phyloP scores from a whole-genome alignment of 2,797 vertebrate genomes.

The Crax fasciolata region DNA sequence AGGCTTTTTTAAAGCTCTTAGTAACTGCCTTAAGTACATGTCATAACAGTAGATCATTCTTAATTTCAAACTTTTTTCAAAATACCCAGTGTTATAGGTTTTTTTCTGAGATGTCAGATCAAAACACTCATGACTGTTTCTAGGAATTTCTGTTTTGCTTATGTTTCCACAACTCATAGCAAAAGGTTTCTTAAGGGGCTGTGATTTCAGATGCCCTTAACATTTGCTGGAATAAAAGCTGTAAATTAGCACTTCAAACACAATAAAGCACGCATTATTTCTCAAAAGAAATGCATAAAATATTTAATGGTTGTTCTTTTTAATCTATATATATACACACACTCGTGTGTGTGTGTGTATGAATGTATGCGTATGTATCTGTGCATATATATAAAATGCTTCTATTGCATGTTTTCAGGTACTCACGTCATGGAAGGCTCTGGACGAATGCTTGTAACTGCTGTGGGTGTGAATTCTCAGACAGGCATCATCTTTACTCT shows the following conservation, averaged over 20 bases:
- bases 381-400: not conserved
- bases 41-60: not conserved
- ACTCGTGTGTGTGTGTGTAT: not conserved
- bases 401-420: conserved; percentile 79
- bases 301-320: not conserved
- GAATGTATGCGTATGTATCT: not conserved
- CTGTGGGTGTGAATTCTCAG: conserved; percentile 98
- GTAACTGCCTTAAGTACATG: not conserved
- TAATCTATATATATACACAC: no score
- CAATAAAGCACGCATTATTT: not conserved
- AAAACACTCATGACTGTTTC: not conserved
- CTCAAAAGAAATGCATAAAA: not conserved
- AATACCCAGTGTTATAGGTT: not conserved
- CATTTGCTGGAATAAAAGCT: not conserved
- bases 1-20: not conserved
- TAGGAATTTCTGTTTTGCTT: not conserved
- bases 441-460: conserved; percentile 95
- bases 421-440: conserved; percentile 99
- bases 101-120: not conserved
- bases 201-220: not conserved
- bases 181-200: not conserved
- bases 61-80: not conserved
- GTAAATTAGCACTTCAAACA: not conserved
- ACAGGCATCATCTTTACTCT: conserved; percentile 98
- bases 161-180: not conserved